A percentile compares a stretch with the other conserved stretches of the same genome.
Conservation (phyloP, 2,113 vertebrate genomes). For the Lathamus discolor region DNA sequence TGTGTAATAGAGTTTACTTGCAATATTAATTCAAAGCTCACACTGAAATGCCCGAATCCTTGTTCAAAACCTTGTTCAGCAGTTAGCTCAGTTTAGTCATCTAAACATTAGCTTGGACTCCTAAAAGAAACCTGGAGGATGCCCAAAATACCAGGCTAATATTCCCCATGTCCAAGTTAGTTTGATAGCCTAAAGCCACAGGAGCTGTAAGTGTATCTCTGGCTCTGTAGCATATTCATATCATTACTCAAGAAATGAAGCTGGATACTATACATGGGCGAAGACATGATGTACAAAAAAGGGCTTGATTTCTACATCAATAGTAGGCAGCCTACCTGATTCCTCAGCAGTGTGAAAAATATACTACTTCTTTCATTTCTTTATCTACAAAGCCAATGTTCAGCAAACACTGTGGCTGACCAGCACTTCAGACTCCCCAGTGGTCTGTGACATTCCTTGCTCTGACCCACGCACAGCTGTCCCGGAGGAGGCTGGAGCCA, state of each 20-base stretch:
- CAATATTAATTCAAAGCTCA: not conserved
- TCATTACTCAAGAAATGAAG: not conserved
- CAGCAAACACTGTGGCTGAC: not conserved
- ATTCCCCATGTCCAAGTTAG: fast-evolving
- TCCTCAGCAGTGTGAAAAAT: not conserved
- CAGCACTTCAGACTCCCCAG: not conserved
- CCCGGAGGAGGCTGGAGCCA: not conserved
- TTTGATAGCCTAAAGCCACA: fast-evolving
- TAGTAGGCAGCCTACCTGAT: not conserved
- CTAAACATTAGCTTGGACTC: not conserved
- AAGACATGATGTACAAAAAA: not conserved
- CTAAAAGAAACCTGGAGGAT: not conserved
- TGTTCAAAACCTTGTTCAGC: not conserved
- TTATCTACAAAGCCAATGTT: not conserved
- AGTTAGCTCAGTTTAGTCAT: not conserved
- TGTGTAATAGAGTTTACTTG: not conserved
- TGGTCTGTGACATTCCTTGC: not conserved
- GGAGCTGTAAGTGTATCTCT: not conserved
- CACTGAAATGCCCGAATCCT: not conserved
- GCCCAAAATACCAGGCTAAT: not conserved
- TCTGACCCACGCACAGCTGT: not conserved
- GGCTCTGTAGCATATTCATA: not conserved
- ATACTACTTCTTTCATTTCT: not conserved
- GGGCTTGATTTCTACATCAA: not conserved
- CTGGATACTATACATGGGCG: not conserved